Percentiles rank a stretch among this genome's conserved stretches.
These are phyloP conservation scores for Acrobasis consociella DNA, from an alignment of 2,888 invertebrate species.

Conservation along the genomic window DNA sequence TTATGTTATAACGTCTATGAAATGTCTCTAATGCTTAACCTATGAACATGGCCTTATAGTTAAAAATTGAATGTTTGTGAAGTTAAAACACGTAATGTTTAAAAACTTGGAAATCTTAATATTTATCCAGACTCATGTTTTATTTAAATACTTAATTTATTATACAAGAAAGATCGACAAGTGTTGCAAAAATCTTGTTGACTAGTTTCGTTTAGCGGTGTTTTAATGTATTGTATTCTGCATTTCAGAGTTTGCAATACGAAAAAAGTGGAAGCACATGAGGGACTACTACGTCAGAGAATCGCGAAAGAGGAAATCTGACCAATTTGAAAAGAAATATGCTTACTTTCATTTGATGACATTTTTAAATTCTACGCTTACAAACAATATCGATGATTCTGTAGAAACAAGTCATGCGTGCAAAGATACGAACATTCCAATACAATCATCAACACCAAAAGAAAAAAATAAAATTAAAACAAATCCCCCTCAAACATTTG, in stretches of 20 bases:
- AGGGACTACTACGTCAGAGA: slow-evolving; percentile 6
- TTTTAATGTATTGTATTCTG: background rate
- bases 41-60: no score
- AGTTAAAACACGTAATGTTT: no score
- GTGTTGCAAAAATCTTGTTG: no score
- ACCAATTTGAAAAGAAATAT: slow-evolving; percentile 14
- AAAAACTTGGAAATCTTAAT: no score
- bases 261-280: slow-evolving; percentile 8
- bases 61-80: no score
- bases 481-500: background rate
- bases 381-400: background rate
- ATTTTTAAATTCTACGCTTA: background rate
- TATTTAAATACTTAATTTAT: no score
- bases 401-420: background rate
- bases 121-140: no score
- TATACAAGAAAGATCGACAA: no score
- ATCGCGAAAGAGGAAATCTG: background rate
- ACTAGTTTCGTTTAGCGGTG: no score
- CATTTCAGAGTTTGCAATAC: slow-evolving; percentile 3
- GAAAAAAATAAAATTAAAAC: background rate
- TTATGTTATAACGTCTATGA: no score
- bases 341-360: slow-evolving; percentile 8
- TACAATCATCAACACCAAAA: background rate
- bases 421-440: background rate
- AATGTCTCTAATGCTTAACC: no score